Evolutionary conservation across 2,797 vertebrate genomes (phyloP).

Genomic region (Psittacula derbiana): DNA sequence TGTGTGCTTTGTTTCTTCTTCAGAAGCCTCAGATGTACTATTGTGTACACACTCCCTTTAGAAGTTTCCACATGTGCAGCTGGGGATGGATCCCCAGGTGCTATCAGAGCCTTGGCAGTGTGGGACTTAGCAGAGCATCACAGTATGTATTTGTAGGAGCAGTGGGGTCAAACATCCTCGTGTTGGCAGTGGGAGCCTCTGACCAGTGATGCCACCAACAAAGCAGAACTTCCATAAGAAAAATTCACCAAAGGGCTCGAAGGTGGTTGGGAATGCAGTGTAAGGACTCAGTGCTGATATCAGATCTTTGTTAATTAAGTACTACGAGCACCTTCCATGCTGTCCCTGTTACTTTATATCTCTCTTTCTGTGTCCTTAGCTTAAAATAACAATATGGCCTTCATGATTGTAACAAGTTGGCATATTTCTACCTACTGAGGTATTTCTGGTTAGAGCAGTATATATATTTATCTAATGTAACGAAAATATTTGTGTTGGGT

Average conservation of each 20-base stretch:
- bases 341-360: not conserved
- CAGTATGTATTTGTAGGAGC: accelerated
- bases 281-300: not conserved
- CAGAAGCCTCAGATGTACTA: not conserved
- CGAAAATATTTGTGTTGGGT: not conserved
- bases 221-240: not conserved
- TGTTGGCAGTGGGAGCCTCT: too few species aligned
- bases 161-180: not conserved
- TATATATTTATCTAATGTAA: not conserved
- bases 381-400: not conserved
- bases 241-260: not conserved
- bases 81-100: not conserved
- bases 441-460: not conserved
- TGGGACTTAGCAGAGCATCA: not conserved
- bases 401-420: not conserved
- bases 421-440: not conserved
- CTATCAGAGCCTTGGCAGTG: not conserved
- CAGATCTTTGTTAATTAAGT: not conserved
- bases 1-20: not conserved
- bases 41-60: not conserved
- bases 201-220: not conserved
- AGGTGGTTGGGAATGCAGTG: not conserved
- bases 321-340: not conserved
- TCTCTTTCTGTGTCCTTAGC: not conserved
- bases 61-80: not conserved